Conservation (phyloP, 2,797 vertebrate species). For the Garrulus glandarius region DNA sequence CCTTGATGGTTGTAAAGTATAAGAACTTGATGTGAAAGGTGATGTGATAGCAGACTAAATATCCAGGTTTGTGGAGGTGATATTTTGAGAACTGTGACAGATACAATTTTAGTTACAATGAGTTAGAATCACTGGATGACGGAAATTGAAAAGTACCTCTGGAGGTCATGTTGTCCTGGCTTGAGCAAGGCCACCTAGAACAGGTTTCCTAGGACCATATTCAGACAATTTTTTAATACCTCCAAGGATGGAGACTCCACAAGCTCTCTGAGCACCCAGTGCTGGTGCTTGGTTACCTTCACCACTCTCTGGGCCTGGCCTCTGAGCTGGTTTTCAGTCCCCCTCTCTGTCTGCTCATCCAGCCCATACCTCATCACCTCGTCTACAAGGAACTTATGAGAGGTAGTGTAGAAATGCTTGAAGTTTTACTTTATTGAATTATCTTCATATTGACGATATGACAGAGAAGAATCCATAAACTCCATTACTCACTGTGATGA, state of each 20-base stretch:
- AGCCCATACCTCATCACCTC: background rate
- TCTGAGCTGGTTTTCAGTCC: background rate
- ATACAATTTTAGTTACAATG: background rate
- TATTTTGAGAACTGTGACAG: background rate
- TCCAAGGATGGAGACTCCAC: no score
- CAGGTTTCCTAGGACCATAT: background rate
- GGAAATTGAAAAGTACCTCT: background rate
- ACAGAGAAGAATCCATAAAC: background rate
- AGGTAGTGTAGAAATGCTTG: background rate
- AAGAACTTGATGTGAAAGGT: background rate
- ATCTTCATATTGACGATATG: background rate
- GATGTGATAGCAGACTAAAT: background rate
- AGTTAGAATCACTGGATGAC: background rate
- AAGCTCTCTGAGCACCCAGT: background rate
- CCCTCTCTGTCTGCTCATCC: background rate
- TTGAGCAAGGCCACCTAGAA: background rate
- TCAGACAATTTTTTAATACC: background rate
- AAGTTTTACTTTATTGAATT: background rate
- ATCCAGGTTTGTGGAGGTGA: background rate
- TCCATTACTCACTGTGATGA: background rate
- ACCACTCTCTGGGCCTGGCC: background rate
- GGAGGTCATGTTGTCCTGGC: background rate
- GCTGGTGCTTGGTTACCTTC: rapidly evolving
- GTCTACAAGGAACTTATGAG: background rate
- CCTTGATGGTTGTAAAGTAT: background rate